A percentile compares a stretch with the other conserved stretches of the same genome.
Evolutionary conservation across 2,113 vertebrate species (phyloP).

Genomic region (Onychorhynchus coronatus): DNA sequence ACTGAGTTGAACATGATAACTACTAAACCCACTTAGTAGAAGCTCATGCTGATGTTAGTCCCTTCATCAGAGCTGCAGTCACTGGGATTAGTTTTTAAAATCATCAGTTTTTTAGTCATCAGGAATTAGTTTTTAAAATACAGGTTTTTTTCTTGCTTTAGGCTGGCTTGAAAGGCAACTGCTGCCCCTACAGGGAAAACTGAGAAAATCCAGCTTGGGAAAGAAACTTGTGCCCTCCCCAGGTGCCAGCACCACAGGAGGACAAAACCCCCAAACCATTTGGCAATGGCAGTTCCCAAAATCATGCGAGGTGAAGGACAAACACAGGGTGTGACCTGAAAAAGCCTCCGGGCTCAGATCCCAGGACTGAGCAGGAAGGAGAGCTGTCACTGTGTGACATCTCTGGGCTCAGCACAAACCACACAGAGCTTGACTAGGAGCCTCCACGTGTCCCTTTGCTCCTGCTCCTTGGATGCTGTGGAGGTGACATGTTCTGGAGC

Average conservation of each 20-base stretch:
- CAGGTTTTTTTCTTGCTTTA: neutral
- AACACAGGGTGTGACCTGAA: neutral
- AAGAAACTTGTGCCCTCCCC: neutral
- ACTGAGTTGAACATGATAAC: neutral
- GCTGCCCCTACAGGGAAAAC: conserved; percentile 26
- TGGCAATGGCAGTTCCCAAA: neutral
- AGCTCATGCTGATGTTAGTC: neutral
- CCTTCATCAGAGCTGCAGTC: neutral
- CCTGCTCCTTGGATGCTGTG: rapidly evolving
- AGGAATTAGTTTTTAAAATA: neutral
- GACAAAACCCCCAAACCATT: neutral
- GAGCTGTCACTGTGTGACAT: neutral
- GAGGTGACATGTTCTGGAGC: neutral
- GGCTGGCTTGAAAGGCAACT: neutral
- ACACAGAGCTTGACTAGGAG: neutral
- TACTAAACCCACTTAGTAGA: neutral
- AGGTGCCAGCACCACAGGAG: neutral
- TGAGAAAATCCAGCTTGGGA: neutral
- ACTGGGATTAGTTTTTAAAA: neutral
- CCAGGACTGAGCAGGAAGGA: neutral
- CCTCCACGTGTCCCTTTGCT: neutral
- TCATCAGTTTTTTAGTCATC: too few relatives aligned
- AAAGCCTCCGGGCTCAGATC: neutral
- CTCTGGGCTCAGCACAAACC: neutral
- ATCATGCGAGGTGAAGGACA: neutral